Conservation (phyloP, 92 coral and sea anemone genomes). For the Micromussa lordhowensis region DNA sequence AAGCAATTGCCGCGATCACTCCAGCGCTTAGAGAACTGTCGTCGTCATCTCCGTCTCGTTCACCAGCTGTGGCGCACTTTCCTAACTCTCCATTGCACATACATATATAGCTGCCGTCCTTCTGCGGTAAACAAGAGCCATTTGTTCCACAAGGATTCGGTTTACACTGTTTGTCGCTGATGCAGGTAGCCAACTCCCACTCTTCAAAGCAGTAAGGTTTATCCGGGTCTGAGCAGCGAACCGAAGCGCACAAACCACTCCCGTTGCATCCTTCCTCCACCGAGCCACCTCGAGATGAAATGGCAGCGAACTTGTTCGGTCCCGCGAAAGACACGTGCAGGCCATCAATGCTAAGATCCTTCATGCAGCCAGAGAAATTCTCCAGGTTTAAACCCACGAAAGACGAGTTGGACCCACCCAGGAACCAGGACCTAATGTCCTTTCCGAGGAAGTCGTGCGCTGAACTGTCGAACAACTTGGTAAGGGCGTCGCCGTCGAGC, state of each 20-base stretch:
- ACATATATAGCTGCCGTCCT: conserved; percentile 72
- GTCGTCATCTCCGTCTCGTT: conserved; percentile 15
- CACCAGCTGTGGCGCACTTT: conserved; percentile 42
- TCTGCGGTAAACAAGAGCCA: conserved; percentile 79
- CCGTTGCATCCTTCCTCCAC: conserved; percentile 83
- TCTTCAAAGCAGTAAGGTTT: conserved; percentile 86
- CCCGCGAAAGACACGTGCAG: conserved; percentile 81
- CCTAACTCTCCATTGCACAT: conserved; percentile 66
- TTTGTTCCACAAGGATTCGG: conserved; percentile 77
- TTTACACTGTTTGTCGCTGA: conserved; percentile 78
- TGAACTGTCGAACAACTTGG: conserved; percentile 52
- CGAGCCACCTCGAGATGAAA: conserved; percentile 72
- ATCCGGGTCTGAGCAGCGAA: conserved; percentile 71
- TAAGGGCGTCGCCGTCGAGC: conserved; percentile 52
- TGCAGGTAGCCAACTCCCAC: conserved; percentile 85
- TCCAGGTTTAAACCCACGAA: conserved; percentile 34
- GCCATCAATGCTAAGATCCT: conserved; percentile 77
- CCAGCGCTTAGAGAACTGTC: conserved; percentile 76
- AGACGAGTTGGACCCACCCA: conserved; percentile 69
- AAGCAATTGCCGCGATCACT: conserved; percentile 91
- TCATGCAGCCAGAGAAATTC: conserved; percentile 91
- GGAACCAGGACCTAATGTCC: conserved; percentile 77
- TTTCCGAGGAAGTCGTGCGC: conserved; percentile 83
- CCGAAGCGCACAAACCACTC: conserved; percentile 72
- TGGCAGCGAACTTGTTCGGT: conserved; percentile 77